Evolutionary conservation across 2,888 invertebrate genomes (phyloP), one percentile per base, ranked within the genome.

Genomic region (Auanema freiburgensis): DNA sequence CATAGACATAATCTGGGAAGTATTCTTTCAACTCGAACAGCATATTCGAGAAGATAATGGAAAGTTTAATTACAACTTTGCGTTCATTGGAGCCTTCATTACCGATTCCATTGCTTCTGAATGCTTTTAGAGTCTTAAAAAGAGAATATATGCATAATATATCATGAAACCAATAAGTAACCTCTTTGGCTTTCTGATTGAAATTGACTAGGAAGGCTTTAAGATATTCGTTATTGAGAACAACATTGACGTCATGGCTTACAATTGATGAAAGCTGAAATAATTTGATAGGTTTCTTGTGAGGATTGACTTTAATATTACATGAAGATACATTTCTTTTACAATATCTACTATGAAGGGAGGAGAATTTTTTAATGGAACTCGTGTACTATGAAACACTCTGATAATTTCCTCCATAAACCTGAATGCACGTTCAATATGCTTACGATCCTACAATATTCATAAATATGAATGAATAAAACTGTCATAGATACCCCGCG

Each of bases 11-110:
- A 33, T 46, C 51, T 0, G 97, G 97, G 86, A 97, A 98, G 83
- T 97, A 91, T 44, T 98, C 96, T 87, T 97, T 97, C 72, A 99
- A 87, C 87, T 99, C 98, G 84, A 95, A 94, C 78, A 98, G 88
- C 96, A 99, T 98, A 88, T 98, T 98, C 85, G 95, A 96, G 87
- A 98, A 98, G 77, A 97, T 96, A 83, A 98, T 89, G 86, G 96
- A 96, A 51, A 97, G 89, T 88, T 97, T 98, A 57, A 95, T 98
- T 83, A 99, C 87, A 86, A 95, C 95, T 78, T 97, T 88, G 72
- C 98, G 88, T 83, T 93, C 95, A 82, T 92, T 92, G 0, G 92
- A 92, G 78, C 91, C 91, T 85, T 97, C 97, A 81, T 97, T 96
- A 85, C 94, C 97, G 93, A 99, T 86, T 3, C 57, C 40, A 21